These are phyloP conservation scores for Gorsachius goisagi DNA, from an alignment of 2,113 vertebrate genomes.

Conservation along the genomic window DNA sequence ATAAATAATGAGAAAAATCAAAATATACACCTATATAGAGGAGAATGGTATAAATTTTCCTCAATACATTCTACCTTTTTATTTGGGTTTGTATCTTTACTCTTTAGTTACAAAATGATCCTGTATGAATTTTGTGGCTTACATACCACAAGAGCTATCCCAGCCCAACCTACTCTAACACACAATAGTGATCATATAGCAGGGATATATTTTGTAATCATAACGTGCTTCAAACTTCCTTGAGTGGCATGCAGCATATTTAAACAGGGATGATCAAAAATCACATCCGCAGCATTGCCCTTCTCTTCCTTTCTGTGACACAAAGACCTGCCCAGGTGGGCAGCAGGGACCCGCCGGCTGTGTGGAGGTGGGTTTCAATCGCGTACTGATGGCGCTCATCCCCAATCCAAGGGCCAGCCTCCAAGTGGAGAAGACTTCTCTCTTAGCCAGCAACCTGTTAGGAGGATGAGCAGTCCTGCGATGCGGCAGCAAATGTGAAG, in stretches of 20 bases:
- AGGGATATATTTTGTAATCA: slow-evolving; percentile 59
- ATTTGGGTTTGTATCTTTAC: neutral
- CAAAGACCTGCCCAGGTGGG: slow-evolving; percentile 53
- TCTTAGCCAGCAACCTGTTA: neutral
- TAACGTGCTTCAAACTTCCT: slow-evolving; percentile 41
- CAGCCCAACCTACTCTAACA: neutral
- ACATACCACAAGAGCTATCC: neutral
- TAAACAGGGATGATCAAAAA: slow-evolving; percentile 64
- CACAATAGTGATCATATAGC: slow-evolving; percentile 48
- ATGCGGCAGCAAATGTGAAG: neutral
- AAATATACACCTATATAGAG: neutral
- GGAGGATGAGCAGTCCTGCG: neutral
- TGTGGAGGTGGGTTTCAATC: slow-evolving; percentile 44
- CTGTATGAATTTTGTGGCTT: neutral
- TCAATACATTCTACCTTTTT: neutral
- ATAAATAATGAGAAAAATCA: neutral
- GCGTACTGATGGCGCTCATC: slow-evolving; percentile 1
- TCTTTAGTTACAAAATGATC: neutral
- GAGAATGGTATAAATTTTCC: neutral
- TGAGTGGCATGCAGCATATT: slow-evolving; percentile 39
- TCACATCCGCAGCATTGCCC: neutral
- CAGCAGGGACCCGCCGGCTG: slow-evolving; percentile 42
- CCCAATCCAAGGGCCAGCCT: neutral
- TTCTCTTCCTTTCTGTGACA: slow-evolving; percentile 29
- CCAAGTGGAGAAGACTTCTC: neutral